phyloP scores from a whole-genome alignment of 2,797 vertebrate genomes.

The Gobionotothen gibberifrons region DNA sequence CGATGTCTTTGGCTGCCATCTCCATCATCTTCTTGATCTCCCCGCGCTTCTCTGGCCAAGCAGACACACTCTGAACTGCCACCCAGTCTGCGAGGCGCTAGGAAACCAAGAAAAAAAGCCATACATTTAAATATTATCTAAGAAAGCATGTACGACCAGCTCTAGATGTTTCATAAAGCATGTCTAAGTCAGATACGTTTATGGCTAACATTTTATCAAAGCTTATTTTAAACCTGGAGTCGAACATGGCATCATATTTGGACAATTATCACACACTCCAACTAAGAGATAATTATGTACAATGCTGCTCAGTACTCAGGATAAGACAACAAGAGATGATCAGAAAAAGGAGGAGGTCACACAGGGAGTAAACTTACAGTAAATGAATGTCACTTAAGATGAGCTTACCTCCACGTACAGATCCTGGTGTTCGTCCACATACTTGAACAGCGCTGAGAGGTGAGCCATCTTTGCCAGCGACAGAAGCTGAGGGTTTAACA shows the following conservation, averaged over 20 bases:
- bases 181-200: not conserved
- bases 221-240: not conserved
- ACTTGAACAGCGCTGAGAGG: conserved; percentile 88
- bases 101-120: not conserved
- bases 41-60: conserved; percentile 93
- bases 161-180: not conserved
- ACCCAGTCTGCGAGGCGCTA: conserved; percentile 95
- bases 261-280: not conserved
- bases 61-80: conserved; percentile 93
- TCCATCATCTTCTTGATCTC: conserved; percentile 96
- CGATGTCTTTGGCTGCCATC: conserved; percentile 89
- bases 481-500: conserved; percentile 55
- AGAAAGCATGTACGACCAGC: not conserved
- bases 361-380: not conserved
- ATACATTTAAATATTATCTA: accelerated
- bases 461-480: conserved; percentile 83
- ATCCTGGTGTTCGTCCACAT: conserved; percentile 94
- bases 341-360: not conserved
- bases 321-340: not conserved
- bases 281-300: conserved; percentile 3
- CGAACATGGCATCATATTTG: not conserved
- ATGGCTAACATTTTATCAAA: not conserved
- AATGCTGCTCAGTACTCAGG: not conserved
- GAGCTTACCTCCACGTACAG: conserved; percentile 89
- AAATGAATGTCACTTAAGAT: not conserved